Evolutionary conservation across 2,113 vertebrate genomes (phyloP), one percentile per base, ranked within the genome.

Genomic region (Nycticryphes semicollaris): DNA sequence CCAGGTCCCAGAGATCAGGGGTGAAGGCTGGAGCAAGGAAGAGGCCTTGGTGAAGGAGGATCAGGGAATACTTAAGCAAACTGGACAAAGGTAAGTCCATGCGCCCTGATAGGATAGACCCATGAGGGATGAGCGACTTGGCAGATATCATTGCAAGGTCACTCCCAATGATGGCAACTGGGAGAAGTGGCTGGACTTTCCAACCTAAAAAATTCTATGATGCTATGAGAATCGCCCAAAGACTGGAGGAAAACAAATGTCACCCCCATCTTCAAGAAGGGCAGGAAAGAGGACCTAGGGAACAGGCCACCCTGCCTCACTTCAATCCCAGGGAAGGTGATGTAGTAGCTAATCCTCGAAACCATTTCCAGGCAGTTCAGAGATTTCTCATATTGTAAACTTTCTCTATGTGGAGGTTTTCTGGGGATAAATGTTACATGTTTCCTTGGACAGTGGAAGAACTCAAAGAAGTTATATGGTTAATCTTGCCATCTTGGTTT

Each of bases 61-160:
- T 75, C 50, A 66, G 21, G 43, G 21, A 78, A 63, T 68, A 70
- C 27, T 70, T 51, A 56, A 28, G 24, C 48, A 59, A 45, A 62
- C 3, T 51, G 31, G 27, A 50, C 16, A 43, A 27, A 23, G 7
- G 0, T 13, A 67, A 67, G 3, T 41, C 25, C 28, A 23, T 9
- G 28, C n/a, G 20, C 17, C 31, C n/a, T 82, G 37, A 54, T 5
- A 27, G 20, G 45, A 41, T 41, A 28, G 4, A 45, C 6, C 9
- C n/a, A 50, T 0, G 0, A 74, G 23, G 3, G 27, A 27, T 78
- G 39, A 91, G n/a, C 28, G 31, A 78, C 17, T 20, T 82, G 74
- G 16, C 5, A 68, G 43, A 59, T 57, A 30, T 22, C 43, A 48
- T 43, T 81, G n/a, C 53, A 78, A 77, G 23, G 31, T 31, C 45